phyloP scores from a whole-genome alignment of 2,113 vertebrate species.

The Apeltes quadracus region DNA sequence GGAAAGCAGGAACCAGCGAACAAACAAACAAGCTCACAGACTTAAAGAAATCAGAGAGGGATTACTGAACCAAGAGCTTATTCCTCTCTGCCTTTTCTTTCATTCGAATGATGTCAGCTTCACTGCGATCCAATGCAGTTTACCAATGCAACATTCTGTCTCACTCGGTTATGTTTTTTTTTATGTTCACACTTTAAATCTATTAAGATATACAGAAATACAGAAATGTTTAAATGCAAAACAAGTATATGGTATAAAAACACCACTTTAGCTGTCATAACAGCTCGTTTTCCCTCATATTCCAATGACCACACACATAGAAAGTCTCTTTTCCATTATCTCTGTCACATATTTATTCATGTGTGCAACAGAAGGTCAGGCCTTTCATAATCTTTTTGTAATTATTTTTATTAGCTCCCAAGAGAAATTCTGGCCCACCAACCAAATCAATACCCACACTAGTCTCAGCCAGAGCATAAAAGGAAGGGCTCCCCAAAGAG shows the following conservation, averaged over 20 bases:
- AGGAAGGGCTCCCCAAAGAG: constrained; percentile 80
- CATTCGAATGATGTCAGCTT: constrained; percentile 50
- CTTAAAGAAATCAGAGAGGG: constrained; percentile 60
- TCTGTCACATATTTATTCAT: constrained; percentile 77
- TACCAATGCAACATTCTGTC: constrained; percentile 19
- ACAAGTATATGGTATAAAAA: constrained; percentile 1
- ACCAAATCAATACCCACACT: constrained; percentile 80
- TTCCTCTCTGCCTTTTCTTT: constrained; percentile 52
- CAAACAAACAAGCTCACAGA: constrained; percentile 65
- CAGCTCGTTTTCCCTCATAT: background rate
- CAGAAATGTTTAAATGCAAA: background rate
- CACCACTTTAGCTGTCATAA: background rate
- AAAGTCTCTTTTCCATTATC: constrained; percentile 56
- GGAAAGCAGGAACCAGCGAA: constrained; percentile 52
- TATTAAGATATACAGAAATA: background rate
- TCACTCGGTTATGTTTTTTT: background rate
- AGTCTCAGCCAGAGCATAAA: constrained; percentile 70
- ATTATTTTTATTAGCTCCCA: constrained; percentile 84
- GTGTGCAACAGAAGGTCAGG: constrained; percentile 76
- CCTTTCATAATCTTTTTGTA: constrained; percentile 83
- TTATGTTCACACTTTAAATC: background rate
- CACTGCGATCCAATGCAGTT: constrained; percentile 45
- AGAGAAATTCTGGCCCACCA: constrained; percentile 78
- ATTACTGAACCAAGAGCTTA: constrained; percentile 63
- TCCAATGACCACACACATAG: constrained; percentile 65